These are phyloP conservation scores for Hyles vespertilio DNA, from an alignment of 1,140 invertebrate genomes.

Conservation along the genomic window DNA sequence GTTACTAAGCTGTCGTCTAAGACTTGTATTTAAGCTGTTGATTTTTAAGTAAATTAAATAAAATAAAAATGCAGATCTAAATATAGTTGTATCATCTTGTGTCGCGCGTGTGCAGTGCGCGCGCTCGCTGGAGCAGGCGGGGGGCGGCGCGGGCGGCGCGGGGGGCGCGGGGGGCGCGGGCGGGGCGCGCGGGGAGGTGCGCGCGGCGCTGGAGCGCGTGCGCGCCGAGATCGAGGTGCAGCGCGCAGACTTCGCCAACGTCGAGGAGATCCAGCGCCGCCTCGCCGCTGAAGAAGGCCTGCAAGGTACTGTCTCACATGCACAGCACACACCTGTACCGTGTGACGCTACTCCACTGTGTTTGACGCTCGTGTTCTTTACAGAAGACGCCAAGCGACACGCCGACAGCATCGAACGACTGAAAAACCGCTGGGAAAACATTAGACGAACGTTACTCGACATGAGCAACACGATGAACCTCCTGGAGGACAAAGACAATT, in stretches of 20 bases:
- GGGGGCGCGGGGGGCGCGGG: background rate
- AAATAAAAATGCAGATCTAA: too few relatives aligned
- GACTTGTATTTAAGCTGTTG: too few relatives aligned
- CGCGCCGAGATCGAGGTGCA: conserved; percentile 27
- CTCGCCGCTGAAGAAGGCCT: conserved; percentile 37
- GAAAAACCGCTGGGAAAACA: conserved; percentile 47
- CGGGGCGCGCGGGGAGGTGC: conserved; percentile 4
- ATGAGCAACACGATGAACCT: conserved; percentile 56
- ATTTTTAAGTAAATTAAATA: too few relatives aligned
- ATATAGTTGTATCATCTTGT: background rate
- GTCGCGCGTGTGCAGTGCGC: conserved; percentile 21
- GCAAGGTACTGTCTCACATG: conserved; percentile 20
- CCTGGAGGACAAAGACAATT: conserved; percentile 55
- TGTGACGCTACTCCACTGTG: background rate
- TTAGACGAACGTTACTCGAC: conserved; percentile 43
- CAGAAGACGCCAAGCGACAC: conserved; percentile 55
- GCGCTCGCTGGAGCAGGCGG: conserved; percentile 14
- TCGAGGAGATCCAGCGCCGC: conserved; percentile 48
- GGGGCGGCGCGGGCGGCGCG: background rate
- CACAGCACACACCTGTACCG: background rate
- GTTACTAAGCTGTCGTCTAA: too few relatives aligned
- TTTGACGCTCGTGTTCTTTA: conserved; percentile 1
- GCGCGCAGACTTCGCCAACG: conserved; percentile 41
- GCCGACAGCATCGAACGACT: conserved; percentile 50
- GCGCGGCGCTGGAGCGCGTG: conserved; percentile 24